Evolutionary conservation across 2,113 vertebrate species (phyloP).

Genomic region (Sebastes schlegelii): DNA sequence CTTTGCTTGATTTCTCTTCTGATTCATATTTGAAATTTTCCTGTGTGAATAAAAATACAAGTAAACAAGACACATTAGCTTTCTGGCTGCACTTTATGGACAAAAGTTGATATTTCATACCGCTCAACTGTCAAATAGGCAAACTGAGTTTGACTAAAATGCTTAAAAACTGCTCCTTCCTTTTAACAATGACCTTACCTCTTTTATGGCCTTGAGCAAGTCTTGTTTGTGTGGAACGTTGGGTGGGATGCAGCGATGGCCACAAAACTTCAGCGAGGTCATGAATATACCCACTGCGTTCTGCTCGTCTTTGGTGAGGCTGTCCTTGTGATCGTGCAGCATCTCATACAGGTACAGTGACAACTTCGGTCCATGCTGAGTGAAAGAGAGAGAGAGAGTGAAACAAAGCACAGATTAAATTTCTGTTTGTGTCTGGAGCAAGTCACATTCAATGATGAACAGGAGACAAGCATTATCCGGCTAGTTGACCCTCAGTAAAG

Average conservation of each 20-base stretch:
- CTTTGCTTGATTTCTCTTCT: slow-evolving; percentile 91
- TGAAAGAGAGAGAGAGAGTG: background rate
- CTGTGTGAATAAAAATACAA: slow-evolving; percentile 73
- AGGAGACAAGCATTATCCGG: background rate
- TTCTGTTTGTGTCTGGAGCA: background rate
- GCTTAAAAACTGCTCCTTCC: background rate
- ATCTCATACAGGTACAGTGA: slow-evolving; percentile 94
- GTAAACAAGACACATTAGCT: background rate
- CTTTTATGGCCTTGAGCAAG: slow-evolving; percentile 89
- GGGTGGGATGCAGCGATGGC: slow-evolving; percentile 90
- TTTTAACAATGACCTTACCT: slow-evolving; percentile 82
- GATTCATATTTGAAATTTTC: slow-evolving; percentile 93
- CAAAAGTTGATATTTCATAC: slow-evolving; percentile 7
- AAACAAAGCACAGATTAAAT: background rate
- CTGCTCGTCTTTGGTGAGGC: slow-evolving; percentile 89
- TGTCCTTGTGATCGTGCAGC: slow-evolving; percentile 89
- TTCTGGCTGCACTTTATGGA: background rate
- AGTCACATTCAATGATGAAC: background rate
- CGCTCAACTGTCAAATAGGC: background rate
- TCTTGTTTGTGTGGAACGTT: slow-evolving; percentile 88
- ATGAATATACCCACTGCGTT: slow-evolving; percentile 85
- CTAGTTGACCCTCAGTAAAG: slow-evolving; percentile 13
- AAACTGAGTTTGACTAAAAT: background rate
- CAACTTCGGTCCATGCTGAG: slow-evolving; percentile 94
- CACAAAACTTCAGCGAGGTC: slow-evolving; percentile 90